Base-by-base conservation (phyloP, 2,888 invertebrate genomes). In the Hemaris fuciformis region DNA sequence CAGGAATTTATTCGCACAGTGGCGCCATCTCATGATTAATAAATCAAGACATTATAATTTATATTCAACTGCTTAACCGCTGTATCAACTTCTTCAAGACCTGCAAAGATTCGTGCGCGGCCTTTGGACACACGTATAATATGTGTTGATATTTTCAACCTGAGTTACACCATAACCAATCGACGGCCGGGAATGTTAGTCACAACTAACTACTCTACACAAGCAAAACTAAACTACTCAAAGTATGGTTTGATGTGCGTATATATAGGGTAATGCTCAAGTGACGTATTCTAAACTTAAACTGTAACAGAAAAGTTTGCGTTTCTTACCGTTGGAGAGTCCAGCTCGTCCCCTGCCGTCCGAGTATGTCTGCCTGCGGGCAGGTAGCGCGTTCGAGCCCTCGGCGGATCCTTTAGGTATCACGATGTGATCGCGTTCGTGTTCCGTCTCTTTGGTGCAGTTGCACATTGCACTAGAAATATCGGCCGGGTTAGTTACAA, bases 361-460 rank as follows among this genome's bases (percentile, higher is more conserved):
- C 63, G 94, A 91, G 75, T 94, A 93, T 43, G 93, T 94, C 75
- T 93, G 94, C n/a, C 95, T 90, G 57, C 95, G 91, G 64, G 94
- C 92, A 0, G 96, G 95, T 77, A 95, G 95, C 25, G 95, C 94
- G 58, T 95, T 94, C n/a, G 76, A 65, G 2, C 80, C 78, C 82
- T 97, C 97, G 48, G 94, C 95, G 42, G 95, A 95, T 60, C 89
- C 89, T 77, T 94, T 94, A 3, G 96, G 95, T 7, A 93, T 91
- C 31, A 95, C 90, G 70, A 96, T 95, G 72, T 91, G 91, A 65
- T 91, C 91, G 53, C 87, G 84, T 65, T 91, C 91, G 68, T 90
- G 88, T 93, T 85, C 94, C 75, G 79, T 94, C 94, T 80, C 90
- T 82, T 84, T 93, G 73, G 85, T 94, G 92, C 84, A 94, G 73